Base-by-base conservation (phyloP, 2,888 invertebrate species). In the Xestobium rufovillosum region DNA sequence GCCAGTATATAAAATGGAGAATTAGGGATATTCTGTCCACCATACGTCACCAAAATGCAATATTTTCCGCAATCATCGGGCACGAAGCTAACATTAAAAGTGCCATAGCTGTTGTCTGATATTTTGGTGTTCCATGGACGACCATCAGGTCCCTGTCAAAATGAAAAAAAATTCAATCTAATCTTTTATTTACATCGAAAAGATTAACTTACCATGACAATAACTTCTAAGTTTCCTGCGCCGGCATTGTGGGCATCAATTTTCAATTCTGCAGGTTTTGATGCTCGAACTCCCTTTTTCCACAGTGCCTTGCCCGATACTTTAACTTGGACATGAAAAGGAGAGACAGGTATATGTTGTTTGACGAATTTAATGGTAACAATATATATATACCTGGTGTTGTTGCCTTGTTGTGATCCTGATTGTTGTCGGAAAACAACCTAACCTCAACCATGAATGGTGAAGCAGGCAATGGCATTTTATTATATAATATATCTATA, bases 21-120 rank as follows among this genome's bases (percentile, higher is more conserved):
- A 32, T 76, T 75, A 1, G 80, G 78, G 31, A 88, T 79, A 51
- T 83, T 80, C 57, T 80, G 75, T 9, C 83, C 85, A 14, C 80
- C 87, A 57, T 83, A 89, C 53, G 81, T 81, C 14, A 87, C 81
- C 52, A 78, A 78, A 29, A 86, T 75, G 56, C 78, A 78, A 63
- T 86, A 86, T 15, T 78, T 72, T 27, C 87, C 87, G 51, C 83
- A 80, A 53, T 87, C 87, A 51, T 86, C 86, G 2, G 87, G 85
- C 37, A 83, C 71, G 66, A 84, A 85, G 1, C 75, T 73, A 1
- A 82, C 83, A 42, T 75, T 77, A 61, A 77, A 84, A 3, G 80
- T 82, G 15, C 83, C 83, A 52, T 80, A 80, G 2, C 75, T 75
- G 42, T 81, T 73, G 56, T 85, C 80, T 38, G 72, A 71, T 10